A percentile compares a stretch with the other conserved stretches of the same genome.
phyloP scores from a whole-genome alignment of 2,888 invertebrate species.

The Drosophila niveifrons region DNA sequence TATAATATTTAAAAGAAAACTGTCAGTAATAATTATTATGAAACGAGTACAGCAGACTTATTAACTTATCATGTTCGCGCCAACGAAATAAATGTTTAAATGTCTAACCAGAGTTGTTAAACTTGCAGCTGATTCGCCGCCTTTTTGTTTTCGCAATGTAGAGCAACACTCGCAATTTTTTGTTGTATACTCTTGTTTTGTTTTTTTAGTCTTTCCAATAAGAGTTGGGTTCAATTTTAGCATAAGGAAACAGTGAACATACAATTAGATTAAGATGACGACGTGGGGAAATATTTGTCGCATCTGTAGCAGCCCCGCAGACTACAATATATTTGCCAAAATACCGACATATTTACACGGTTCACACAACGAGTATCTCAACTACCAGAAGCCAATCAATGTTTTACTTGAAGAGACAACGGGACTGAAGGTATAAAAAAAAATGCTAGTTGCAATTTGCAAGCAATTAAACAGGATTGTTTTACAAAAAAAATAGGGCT shows the following conservation, averaged over 20 bases:
- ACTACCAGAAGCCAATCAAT: slow-evolving; percentile 83
- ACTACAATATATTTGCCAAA: slow-evolving; percentile 83
- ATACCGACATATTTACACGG: slow-evolving; percentile 85
- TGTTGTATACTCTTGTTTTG: slow-evolving; percentile 49
- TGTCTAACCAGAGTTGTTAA: slow-evolving; percentile 19
- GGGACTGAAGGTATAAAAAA: slow-evolving; percentile 79
- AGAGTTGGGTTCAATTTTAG: slow-evolving; percentile 13
- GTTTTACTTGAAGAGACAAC: slow-evolving; percentile 83
- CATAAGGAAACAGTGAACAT: slow-evolving; percentile 1
- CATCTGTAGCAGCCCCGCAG: slow-evolving; percentile 84
- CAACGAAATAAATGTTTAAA: slow-evolving; percentile 11
- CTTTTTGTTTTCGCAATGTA: slow-evolving; percentile 4
- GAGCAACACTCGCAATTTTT: slow-evolving; percentile 43
- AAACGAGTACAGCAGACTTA: not conserved
- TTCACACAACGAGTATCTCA: slow-evolving; percentile 82
- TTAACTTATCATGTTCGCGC: not conserved
- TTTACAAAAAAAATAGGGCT: slow-evolving; percentile 64
- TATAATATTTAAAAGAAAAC: no score
- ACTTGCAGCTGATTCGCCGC: slow-evolving; percentile 20
- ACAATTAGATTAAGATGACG: slow-evolving; percentile 49
- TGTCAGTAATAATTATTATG: no score
- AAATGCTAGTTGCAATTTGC: not conserved
- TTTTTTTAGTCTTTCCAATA: slow-evolving; percentile 35
- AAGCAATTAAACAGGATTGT: not conserved
- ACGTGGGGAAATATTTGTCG: slow-evolving; percentile 84